Conservation (phyloP, 1,140 invertebrate species). For the Apis laboriosa region DNA sequence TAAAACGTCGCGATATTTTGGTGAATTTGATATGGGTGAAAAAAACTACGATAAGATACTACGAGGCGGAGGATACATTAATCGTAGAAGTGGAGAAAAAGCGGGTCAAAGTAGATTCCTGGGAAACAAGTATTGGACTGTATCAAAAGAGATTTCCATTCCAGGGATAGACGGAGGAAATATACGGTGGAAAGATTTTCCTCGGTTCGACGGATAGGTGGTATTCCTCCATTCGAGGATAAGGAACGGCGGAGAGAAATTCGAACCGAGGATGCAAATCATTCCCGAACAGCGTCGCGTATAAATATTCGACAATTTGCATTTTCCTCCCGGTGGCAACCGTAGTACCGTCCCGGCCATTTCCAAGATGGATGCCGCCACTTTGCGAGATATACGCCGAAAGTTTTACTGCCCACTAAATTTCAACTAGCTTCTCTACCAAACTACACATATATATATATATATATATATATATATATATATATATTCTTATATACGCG, state of each 20-base stretch:
- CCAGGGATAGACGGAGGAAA: background rate
- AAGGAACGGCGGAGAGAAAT: constrained; percentile 37
- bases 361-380: constrained; percentile 75
- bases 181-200: constrained; percentile 23
- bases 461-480: background rate
- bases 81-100: background rate
- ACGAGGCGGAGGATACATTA: background rate
- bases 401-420: constrained; percentile 76
- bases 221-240: constrained; percentile 39
- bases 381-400: constrained; percentile 73
- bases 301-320: constrained; percentile 75
- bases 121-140: background rate
- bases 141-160: background rate
- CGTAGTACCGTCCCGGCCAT: constrained; percentile 65
- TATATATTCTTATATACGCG: constrained; percentile 53
- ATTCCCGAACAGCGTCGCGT: constrained; percentile 62
- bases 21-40: too few species aligned
- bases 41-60: background rate
- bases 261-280: constrained; percentile 63
- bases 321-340: constrained; percentile 60
- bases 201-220: constrained; percentile 45
- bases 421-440: constrained; percentile 68
- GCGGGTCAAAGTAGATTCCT: too few species aligned
- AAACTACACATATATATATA: background rate
- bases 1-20: too few species aligned